Base-by-base conservation (phyloP, 2,888 invertebrate species). In the Scaptomyza reducta region DNA sequence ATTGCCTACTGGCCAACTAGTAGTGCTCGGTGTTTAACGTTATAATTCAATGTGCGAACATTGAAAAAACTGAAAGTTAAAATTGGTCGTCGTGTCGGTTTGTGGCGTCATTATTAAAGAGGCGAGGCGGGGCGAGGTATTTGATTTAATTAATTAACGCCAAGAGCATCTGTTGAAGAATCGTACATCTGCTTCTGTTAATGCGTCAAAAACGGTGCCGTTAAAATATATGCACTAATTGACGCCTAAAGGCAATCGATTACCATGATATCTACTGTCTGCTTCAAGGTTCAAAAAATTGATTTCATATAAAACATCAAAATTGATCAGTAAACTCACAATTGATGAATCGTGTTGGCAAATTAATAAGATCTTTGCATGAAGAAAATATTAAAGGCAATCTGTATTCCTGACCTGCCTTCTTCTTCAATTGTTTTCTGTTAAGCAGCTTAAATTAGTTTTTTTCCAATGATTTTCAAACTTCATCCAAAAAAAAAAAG, bases 121-220 rank as follows among this genome's bases (percentile, higher is more conserved):
- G 3, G 22, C 27, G 27, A 27, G n/a, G n/a, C n/a, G 18, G 35
- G 50, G 27, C 27, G 27, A 27, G 42, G 42, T 46, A 25, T 31
- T 45, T 58, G 44, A 56, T 66, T 65, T 47, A 58, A 57, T 63
- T 55, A 76, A 75, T 76, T 60, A 75, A 58, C 64, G 64, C 59
- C 35, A 18, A 44, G 53, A 45, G 29, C 60, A 40, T 29, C 45
- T 42, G 27, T 57, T 27, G 11, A 25, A 29, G 16, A 25, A 53
- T 57, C 14, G 40, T 51, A 16, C 22, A 25, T 25, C 3, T 33
- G 22, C 16, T 16, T 44, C 27, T 73, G 75, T 60, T 76, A 69
- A 72, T 60, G 56, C 68, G 68, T 46, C 49, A 55, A 51, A 75
- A 60, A 64, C 55, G 68, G 46, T 59, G 66, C 40, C 38, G n/a